A percentile compares a stretch with the other conserved stretches of the same genome.
phyloP scores from a whole-genome alignment of 1,140 invertebrate species.

The Ips typographus region DNA sequence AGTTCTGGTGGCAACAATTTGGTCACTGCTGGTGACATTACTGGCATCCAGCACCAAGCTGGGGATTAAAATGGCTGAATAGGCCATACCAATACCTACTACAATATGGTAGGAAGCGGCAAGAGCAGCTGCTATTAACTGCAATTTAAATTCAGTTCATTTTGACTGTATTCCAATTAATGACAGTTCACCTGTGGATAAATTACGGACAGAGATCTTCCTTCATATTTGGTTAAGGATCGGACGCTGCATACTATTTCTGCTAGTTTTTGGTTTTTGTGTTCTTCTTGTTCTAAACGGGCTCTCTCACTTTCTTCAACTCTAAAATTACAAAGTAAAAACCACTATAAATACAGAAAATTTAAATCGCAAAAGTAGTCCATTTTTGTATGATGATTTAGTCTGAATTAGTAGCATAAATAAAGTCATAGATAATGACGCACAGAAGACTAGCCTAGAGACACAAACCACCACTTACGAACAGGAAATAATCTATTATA shows the following conservation, averaged over 20 bases:
- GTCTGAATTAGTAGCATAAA: background rate
- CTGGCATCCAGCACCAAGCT: constrained; percentile 51
- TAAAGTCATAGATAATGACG: background rate
- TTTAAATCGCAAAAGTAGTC: background rate
- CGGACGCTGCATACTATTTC: constrained; percentile 51
- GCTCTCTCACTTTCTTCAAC: constrained; percentile 40
- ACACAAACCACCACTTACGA: too few relatives aligned
- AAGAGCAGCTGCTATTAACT: constrained; percentile 59
- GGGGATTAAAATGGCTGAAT: constrained; percentile 64
- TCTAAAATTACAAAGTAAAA: background rate
- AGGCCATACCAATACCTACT: constrained; percentile 60
- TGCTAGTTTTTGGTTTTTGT: constrained; percentile 47
- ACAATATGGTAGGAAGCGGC: constrained; percentile 60
- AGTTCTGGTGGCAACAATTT: constrained; percentile 50
- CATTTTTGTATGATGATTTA: background rate
- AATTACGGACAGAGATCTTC: constrained; percentile 44
- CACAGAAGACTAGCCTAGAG: background rate
- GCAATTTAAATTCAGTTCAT: background rate
- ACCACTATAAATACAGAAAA: background rate
- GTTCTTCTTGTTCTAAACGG: constrained; percentile 44
- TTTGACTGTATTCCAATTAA: background rate
- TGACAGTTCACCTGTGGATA: constrained; percentile 47
- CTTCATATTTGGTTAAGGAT: constrained; percentile 50
- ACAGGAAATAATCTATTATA: too few relatives aligned
- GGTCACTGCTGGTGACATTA: constrained; percentile 21